phyloP scores from a whole-genome alignment of 2,888 invertebrate species.

The Polydrusus tereticollis region DNA sequence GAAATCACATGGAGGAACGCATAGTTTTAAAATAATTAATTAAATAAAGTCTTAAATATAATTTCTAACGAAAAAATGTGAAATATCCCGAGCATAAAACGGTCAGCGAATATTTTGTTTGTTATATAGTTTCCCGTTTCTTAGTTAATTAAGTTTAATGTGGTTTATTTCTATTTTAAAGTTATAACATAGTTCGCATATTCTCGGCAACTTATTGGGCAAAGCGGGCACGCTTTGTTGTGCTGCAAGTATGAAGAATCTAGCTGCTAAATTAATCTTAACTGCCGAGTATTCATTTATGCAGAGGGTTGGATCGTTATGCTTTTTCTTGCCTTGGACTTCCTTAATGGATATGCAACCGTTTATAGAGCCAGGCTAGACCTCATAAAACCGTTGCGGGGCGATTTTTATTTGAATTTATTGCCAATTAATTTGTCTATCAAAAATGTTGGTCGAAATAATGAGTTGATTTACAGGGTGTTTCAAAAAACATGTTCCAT shows the following conservation, averaged over 20 bases:
- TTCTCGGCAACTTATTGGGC: conserved; percentile 47
- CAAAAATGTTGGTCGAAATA: too few species aligned
- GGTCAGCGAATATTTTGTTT: conserved; percentile 37
- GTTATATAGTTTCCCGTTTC: conserved; percentile 37
- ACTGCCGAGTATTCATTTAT: conserved; percentile 44
- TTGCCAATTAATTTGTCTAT: neutral
- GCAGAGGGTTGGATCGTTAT: conserved; percentile 40
- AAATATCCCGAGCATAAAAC: conserved; percentile 25
- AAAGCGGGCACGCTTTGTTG: conserved; percentile 41
- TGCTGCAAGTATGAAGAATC: conserved; percentile 46
- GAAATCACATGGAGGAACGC: too few species aligned
- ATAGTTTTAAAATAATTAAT: neutral
- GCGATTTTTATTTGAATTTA: neutral
- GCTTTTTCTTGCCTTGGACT: conserved; percentile 28
- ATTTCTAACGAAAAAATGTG: conserved; percentile 19
- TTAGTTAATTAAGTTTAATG: conserved; percentile 51
- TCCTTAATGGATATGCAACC: conserved; percentile 26
- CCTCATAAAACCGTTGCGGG: conserved; percentile 12
- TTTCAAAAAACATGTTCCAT: too few species aligned
- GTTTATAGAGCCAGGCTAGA: conserved; percentile 20
- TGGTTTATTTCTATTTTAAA: conserved; percentile 49
- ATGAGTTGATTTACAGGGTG: too few species aligned
- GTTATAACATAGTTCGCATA: conserved; percentile 51
- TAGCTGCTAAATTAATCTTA: conserved; percentile 49
- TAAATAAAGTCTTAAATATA: neutral